A percentile compares a stretch with the other conserved stretches of the same genome.
These are phyloP conservation scores for Coenonympha arcania DNA, from an alignment of 2,888 invertebrate species.

Conservation along the genomic window DNA sequence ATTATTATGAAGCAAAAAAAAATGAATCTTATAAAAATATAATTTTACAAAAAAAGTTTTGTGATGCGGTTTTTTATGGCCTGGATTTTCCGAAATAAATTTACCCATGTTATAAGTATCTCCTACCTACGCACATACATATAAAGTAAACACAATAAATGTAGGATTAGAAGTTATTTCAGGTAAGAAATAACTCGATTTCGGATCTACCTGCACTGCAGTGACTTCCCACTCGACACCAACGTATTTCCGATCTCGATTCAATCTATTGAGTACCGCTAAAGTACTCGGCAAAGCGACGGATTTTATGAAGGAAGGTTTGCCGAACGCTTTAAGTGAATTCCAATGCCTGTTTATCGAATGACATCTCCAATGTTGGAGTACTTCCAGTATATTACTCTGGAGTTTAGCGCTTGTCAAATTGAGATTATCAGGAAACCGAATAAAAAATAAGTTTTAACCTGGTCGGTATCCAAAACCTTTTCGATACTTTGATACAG, in stretches of 20 bases:
- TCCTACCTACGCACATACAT: neutral
- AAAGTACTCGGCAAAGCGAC: constrained; percentile 13
- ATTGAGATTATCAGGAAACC: neutral
- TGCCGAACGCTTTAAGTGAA: constrained; percentile 13
- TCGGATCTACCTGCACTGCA: constrained; percentile 9
- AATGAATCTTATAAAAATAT: too few species aligned
- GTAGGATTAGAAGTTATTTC: neutral
- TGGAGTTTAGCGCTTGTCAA: neutral
- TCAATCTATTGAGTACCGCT: constrained; percentile 19
- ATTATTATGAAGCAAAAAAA: too few species aligned
- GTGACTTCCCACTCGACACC: constrained; percentile 15
- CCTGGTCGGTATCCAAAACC: too few species aligned
- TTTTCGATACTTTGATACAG: too few species aligned
- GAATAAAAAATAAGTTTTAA: neutral
- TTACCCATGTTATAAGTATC: too few species aligned
- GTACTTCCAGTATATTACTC: constrained; percentile 4
- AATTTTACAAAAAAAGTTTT: too few species aligned
- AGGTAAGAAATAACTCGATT: constrained; percentile 15
- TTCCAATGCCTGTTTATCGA: constrained; percentile 16
- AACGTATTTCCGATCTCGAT: constrained; percentile 20
- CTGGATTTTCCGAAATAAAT: too few species aligned
- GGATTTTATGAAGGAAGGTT: constrained; percentile 18
- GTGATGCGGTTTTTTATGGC: too few species aligned
- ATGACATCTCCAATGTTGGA: constrained; percentile 7
- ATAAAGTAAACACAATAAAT: neutral